These are phyloP conservation scores for Emmelina monodactyla DNA, from an alignment of 2,888 invertebrate species.

Conservation along the genomic window DNA sequence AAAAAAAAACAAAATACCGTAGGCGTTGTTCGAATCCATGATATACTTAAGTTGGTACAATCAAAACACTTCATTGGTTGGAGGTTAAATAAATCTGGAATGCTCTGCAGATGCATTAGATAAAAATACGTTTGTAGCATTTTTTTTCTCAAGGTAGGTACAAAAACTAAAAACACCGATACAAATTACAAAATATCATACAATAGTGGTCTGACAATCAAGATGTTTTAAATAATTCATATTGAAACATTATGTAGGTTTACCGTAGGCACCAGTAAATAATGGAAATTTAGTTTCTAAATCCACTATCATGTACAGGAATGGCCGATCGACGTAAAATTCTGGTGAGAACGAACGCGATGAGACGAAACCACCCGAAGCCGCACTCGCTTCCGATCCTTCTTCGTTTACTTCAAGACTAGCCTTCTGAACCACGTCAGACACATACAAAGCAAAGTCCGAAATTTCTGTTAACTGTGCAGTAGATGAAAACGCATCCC, in stretches of 20 bases:
- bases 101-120: no score
- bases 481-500: conserved; percentile 29
- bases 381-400: conserved; percentile 35
- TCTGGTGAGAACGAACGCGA: conserved; percentile 21
- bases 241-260: conserved; percentile 34
- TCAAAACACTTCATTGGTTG: no score
- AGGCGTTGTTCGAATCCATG: no score
- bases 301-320: conserved; percentile 49
- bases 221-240: conserved; percentile 1
- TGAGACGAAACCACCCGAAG: conserved; percentile 22
- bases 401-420: conserved; percentile 45
- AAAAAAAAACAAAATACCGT: no score
- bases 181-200: not conserved
- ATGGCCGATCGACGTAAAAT: conserved; percentile 38
- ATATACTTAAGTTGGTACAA: no score
- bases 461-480: conserved; percentile 37
- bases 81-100: no score
- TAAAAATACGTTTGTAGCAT: no score
- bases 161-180: no score
- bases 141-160: no score
- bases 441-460: conserved; percentile 26
- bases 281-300: conserved; percentile 29
- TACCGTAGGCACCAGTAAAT: conserved; percentile 46
- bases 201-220: not conserved
- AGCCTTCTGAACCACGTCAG: conserved; percentile 46